Evolutionary conservation across 2,888 invertebrate genomes (phyloP).

Genomic region (Acleris laterana): DNA sequence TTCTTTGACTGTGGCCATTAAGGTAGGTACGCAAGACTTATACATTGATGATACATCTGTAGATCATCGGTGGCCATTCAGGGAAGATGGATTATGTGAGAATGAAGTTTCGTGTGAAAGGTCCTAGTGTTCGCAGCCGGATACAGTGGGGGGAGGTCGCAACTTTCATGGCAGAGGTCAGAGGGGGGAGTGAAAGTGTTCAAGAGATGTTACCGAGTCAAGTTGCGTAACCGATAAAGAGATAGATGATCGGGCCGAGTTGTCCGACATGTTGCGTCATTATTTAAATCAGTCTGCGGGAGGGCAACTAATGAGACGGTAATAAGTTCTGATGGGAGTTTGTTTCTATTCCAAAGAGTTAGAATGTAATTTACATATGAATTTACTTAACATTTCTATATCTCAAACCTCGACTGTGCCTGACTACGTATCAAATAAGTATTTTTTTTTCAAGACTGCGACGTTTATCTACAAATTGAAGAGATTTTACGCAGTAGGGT

Average conservation of each 20-base stretch:
- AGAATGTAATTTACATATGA: too few relatives aligned
- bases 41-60: too few relatives aligned
- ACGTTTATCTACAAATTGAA: too few relatives aligned
- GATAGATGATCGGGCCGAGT: slow-evolving; percentile 31
- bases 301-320: slow-evolving; percentile 4
- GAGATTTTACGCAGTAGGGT: too few relatives aligned
- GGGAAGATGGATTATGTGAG: slow-evolving; percentile 13
- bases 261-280: slow-evolving; percentile 24
- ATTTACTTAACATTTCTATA: too few relatives aligned
- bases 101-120: slow-evolving; percentile 33
- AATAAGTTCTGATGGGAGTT: slow-evolving; percentile 14
- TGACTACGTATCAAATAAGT: too few relatives aligned
- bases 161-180: slow-evolving; percentile 48
- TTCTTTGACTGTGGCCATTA: not conserved
- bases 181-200: slow-evolving; percentile 44
- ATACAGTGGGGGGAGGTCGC: slow-evolving; percentile 39
- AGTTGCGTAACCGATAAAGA: slow-evolving; percentile 38
- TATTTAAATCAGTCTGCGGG: slow-evolving; percentile 14
- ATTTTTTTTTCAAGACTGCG: too few relatives aligned
- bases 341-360: not conserved
- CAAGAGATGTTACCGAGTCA: slow-evolving; percentile 37
- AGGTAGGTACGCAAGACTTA: not conserved
- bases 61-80: not conserved
- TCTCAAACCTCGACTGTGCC: too few relatives aligned
- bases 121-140: slow-evolving; percentile 32